Evolutionary conservation across 2,888 invertebrate species (phyloP), one percentile per base, ranked within the genome.

Genomic region (Rhagonycha fulva): DNA sequence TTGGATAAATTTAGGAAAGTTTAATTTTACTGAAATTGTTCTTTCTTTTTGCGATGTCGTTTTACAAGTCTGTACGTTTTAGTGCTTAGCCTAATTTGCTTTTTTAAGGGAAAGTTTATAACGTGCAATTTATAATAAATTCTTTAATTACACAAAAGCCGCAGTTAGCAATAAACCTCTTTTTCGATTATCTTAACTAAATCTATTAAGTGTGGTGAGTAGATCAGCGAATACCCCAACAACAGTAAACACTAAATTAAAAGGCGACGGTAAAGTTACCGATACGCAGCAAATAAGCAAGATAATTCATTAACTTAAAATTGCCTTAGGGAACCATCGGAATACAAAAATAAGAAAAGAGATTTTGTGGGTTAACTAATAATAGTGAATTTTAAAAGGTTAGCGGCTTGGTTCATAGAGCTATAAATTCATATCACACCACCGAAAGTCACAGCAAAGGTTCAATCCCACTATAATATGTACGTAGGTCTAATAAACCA

Each of bases 21-120:
- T 75, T 78, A 77, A 78, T 77, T 78, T 78, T 78, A 75, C 76
- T 72, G 74, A 72, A 75, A 77, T 76, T 76, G 75, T 77, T 76
- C 75, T 75, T 72, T 75, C 76, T 72, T 74, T 76, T 66, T 72
- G 68, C 74, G 69, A 66, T 70, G 72, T 62, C 69, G 72, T 74
- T 74, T 74, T 77, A 77, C 62, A 71, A 74, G 74, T 78, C 72
- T 32, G 47, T 74, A 78, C 78, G 76, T 74, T 76, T 78, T 78
- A 70, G 73, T 76, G 72, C 62, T 74, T 70, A 47, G 24, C 70
- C 70, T 74, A 76, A 78, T 76, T 78, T 76, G 78, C 66, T 77
- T 70, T 68, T 70, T 69, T 72, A 47, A 12, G n/a, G 47, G 47
- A 47, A 47, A 47, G 47, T 47, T 47, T 47, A 47, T 47, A 47